phyloP scores from a whole-genome alignment of 2,888 invertebrate species.

The Archips crataeganus region DNA sequence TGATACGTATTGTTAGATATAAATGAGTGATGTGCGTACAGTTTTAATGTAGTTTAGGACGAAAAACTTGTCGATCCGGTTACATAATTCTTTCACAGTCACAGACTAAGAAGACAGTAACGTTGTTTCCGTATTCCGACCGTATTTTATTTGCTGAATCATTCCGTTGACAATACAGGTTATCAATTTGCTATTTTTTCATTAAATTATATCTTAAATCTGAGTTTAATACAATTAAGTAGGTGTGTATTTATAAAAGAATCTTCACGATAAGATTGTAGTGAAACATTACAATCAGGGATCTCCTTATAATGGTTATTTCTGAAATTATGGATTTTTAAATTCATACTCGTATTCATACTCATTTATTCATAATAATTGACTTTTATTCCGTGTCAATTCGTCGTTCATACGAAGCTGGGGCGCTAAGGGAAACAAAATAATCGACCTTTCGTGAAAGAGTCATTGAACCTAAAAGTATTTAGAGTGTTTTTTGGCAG shows the following conservation, averaged over 20 bases:
- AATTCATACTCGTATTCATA: too few species aligned
- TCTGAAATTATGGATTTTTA: too few species aligned
- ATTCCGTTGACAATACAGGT: background rate
- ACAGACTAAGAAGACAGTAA: background rate
- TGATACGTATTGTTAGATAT: background rate
- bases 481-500: background rate
- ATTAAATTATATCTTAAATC: background rate
- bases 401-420: too few species aligned
- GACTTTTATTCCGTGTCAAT: too few species aligned
- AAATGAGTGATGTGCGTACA: background rate
- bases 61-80: conserved; percentile 16
- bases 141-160: background rate
- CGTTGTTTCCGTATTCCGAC: too few species aligned
- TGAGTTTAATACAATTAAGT: background rate
- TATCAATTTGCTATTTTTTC: background rate
- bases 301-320: too few species aligned
- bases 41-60: background rate
- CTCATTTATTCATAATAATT: too few species aligned
- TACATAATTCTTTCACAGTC: background rate
- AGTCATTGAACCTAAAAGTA: background rate
- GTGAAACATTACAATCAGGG: background rate
- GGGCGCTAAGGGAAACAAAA: too few species aligned
- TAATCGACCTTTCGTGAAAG: background rate
- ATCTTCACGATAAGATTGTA: background rate
- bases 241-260: background rate